Conservation (phyloP, 2,888 invertebrate species). For the Phyto melanocephala region DNA sequence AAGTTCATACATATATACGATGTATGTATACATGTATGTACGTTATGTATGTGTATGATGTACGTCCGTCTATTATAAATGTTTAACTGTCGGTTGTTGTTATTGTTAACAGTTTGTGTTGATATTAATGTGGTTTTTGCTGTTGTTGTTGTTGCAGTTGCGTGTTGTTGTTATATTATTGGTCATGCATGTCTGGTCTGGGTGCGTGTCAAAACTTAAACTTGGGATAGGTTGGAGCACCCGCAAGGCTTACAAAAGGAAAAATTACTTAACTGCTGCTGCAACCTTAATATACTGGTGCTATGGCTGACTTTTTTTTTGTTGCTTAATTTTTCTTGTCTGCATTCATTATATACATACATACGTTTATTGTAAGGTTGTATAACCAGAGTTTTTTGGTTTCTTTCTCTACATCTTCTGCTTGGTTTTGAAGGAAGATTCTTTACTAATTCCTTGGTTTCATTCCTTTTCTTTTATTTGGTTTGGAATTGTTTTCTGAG, state of each 20-base stretch:
- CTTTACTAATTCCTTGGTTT: constrained; percentile 47
- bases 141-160: background rate
- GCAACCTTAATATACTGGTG: constrained; percentile 62
- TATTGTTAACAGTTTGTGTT: constrained; percentile 19
- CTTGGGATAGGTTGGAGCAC: constrained; percentile 78
- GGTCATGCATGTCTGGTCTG: constrained; percentile 64
- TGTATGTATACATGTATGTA: no score
- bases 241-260: constrained; percentile 69
- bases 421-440: constrained; percentile 37
- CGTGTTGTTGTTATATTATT: constrained; percentile 40
- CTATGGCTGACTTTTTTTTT: background rate
- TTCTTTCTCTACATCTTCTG: constrained; percentile 1
- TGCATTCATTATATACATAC: background rate
- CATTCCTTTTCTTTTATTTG: background rate
- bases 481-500: background rate
- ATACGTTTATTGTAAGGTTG: constrained; percentile 36
- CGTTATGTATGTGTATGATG: no score
- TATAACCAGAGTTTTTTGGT: constrained; percentile 48
- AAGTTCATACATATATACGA: no score
- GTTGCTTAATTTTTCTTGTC: background rate
- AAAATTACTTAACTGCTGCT: constrained; percentile 57
- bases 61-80: constrained; percentile 35
- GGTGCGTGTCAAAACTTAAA: constrained; percentile 76
- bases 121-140: background rate
- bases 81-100: constrained; percentile 45